Evolutionary conservation across 2,113 vertebrate genomes (phyloP).

Genomic region (Atractosteus spatula): DNA sequence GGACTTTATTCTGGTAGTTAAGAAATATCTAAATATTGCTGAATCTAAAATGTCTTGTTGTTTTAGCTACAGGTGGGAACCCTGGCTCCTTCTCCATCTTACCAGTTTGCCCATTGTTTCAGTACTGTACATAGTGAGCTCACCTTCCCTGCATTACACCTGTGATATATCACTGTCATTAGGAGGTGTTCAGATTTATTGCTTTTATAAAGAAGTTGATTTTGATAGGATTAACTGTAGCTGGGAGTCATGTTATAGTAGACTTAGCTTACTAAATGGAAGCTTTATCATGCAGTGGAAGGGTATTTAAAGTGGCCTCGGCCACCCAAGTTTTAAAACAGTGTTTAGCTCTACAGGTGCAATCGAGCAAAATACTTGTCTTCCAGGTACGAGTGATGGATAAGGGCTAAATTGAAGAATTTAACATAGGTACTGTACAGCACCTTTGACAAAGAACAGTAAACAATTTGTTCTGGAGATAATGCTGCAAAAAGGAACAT

Average conservation of each 20-base stretch:
- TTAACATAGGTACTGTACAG: no score
- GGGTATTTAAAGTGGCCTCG: conserved; percentile 52
- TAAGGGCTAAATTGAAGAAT: no score
- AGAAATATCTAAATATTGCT: conserved; percentile 62
- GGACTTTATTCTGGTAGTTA: conserved; percentile 65
- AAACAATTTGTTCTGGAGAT: no score
- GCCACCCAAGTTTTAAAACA: conserved; percentile 63
- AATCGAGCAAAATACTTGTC: no score
- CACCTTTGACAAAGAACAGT: no score
- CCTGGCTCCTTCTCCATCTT: conserved; percentile 33
- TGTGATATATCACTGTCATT: conserved; percentile 58
- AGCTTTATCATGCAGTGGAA: conserved; percentile 55
- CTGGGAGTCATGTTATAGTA: conserved; percentile 59
- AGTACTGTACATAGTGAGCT: conserved; percentile 27
- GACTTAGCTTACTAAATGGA: conserved; percentile 64
- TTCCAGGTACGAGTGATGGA: no score
- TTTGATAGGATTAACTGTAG: conserved; percentile 69
- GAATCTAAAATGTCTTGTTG: conserved; percentile 56
- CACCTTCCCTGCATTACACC: conserved; percentile 51
- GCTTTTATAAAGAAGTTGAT: conserved; percentile 64
- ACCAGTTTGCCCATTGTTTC: conserved; percentile 40
- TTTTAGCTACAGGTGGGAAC: conserved; percentile 65
- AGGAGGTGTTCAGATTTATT: conserved; percentile 51
- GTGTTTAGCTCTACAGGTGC: no score
- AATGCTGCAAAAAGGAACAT: no score